Evolutionary conservation across 2,113 vertebrate genomes (phyloP), one percentile per base, ranked within the genome.

Genomic region (Elephantulus edwardii): DNA sequence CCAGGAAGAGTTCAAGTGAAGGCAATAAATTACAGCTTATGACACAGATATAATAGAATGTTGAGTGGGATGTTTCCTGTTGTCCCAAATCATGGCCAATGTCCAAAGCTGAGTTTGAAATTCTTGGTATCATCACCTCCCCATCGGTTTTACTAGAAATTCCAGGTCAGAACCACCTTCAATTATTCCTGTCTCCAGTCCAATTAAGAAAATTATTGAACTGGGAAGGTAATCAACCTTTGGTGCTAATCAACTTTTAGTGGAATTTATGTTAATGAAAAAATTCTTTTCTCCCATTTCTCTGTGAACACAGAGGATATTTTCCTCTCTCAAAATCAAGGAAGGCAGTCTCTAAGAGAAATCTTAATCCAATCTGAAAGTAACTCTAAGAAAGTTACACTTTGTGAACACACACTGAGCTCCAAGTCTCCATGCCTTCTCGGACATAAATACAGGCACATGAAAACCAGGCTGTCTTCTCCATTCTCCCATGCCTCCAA

Each of bases 1-100:
- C 44, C 85, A 92, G 83, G 35, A 81, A 86, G n/a, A 90, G 46
- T 50, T 83, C 82, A 90, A 78, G 88, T 33, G 48, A 90, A 92
- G 56, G 85, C 11, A 87, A 48, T 90, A 66, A 83, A 91, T 93
- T 76, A 83, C 5, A n/a, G 72, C 76, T 46, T 26, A 56, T 68
- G 75, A 83, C 71, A 72, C 5, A 52, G 40, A 68, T 20, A 33
- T 54, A 88, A 88, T 56, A 88, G 71, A 35, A 77, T 88, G 56
- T 13, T 62, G 44, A 68, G 42, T 68, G 62, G n/a, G 83, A 22
- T 52, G 52, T 46, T 95, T 91, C 90, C 88, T 86, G 74, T 80
- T 92, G 54, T 90, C 77, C 66, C 35, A 78, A 86, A 76, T 52
- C 48, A 50, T 19, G 38, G 89, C 76, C 89, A 90, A 68, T 8